A percentile compares a stretch with the other conserved stretches of the same genome.
Conservation (phyloP, 2,113 vertebrate species). For the Phrynosoma platyrhinos region DNA sequence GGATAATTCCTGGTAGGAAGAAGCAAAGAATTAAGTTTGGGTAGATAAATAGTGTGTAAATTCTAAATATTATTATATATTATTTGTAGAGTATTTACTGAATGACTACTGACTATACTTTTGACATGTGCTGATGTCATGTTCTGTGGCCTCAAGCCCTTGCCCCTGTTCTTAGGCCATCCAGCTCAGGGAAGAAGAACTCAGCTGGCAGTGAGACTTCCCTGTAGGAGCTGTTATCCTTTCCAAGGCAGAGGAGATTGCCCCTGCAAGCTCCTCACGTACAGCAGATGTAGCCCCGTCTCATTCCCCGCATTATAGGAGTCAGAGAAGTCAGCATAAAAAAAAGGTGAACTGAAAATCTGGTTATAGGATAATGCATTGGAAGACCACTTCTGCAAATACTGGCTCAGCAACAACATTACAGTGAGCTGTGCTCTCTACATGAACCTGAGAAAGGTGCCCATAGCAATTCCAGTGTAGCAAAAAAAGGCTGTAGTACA, state of each 20-base stretch:
- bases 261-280: no score
- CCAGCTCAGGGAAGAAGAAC: not conserved
- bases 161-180: no score
- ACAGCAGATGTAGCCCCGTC: no score
- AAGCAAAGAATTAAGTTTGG: not conserved
- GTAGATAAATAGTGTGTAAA: not conserved
- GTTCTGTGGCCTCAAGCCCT: no score
- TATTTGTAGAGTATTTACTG: not conserved
- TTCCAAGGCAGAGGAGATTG: not conserved
- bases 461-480: not conserved
- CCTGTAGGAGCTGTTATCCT: not conserved
- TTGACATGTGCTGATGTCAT: not conserved
- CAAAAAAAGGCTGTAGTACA: not conserved
- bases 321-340: not conserved
- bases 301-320: no score
- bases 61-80: not conserved
- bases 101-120: not conserved
- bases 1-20: conserved; percentile 78
- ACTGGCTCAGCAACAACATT: no score
- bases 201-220: not conserved
- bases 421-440: not conserved
- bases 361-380: not conserved
- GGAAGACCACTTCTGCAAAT: not conserved
- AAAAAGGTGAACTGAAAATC: not conserved
- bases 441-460: not conserved